phyloP scores from a whole-genome alignment of 1,140 invertebrate species.

The Lucilia sericata region DNA sequence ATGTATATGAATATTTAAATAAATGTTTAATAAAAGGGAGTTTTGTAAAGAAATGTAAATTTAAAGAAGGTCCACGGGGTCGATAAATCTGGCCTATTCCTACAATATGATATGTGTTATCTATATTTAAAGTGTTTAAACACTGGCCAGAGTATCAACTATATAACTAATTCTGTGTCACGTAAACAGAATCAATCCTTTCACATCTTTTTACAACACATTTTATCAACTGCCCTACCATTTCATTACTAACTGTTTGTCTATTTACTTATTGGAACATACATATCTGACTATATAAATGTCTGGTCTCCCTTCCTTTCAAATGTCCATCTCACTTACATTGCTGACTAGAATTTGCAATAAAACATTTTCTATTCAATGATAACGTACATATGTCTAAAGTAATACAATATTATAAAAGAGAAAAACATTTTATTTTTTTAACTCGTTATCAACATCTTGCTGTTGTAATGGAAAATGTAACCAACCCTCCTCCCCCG shows the following conservation, averaged over 20 bases:
- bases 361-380: not conserved
- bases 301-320: not conserved
- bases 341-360: not conserved
- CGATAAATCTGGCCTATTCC: no score
- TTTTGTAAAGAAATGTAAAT: no score
- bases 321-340: not conserved
- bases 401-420: not conserved
- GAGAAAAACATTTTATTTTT: not conserved
- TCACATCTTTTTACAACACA: no score
- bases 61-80: no score
- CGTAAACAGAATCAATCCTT: no score
- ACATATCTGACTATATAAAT: not conserved
- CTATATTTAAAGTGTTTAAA: no score
- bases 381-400: not conserved
- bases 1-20: not conserved
- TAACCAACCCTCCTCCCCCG: no score
- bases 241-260: not conserved
- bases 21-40: no score
- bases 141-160: no score
- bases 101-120: no score
- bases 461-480: not conserved
- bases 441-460: not conserved
- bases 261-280: not conserved
- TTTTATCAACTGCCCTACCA: not conserved
- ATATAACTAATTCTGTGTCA: no score